Evolutionary conservation across 2,113 vertebrate genomes (phyloP).

Genomic region (rat (Rattus norvegicus)): GRCr8 NC_086033.1:73701001-73701500

Average conservation of each 20-base stretch:
- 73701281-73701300: not conserved
- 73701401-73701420: accelerated
- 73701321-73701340: not conserved
- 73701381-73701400: not conserved
- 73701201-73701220: not conserved
- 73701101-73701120: not conserved
- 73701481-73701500: not conserved
- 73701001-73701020: not conserved
- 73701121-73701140: not conserved
- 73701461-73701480: too few relatives aligned
- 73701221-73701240: not conserved
- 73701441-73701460: not conserved
- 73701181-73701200: not conserved
- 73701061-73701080: not conserved
- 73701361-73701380: not conserved
- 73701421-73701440: accelerated
- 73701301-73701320: not conserved
- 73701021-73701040: not conserved
- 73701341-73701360: not conserved
- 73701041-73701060: not conserved
- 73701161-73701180: not conserved
- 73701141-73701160: not conserved
- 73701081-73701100: too few relatives aligned
- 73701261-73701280: accelerated
- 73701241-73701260: not conserved